These are phyloP conservation scores for Porites rus DNA, from an alignment of 92 coral and sea anemone genomes.

Conservation along the genomic window DNA sequence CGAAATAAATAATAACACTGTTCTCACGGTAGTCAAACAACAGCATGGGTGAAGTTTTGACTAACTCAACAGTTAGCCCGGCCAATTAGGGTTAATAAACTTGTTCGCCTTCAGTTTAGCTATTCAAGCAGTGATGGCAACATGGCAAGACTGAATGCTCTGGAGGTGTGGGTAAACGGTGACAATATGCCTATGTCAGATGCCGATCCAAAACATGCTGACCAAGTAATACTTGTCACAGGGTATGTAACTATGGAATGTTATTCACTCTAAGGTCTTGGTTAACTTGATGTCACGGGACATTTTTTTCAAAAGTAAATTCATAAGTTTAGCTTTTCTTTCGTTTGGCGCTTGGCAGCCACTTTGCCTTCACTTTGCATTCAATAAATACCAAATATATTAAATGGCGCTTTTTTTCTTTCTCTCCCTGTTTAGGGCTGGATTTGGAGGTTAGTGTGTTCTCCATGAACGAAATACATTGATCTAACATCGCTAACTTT, in stretches of 20 bases:
- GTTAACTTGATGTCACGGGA: too few relatives aligned
- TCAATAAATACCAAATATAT: too few relatives aligned
- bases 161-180: slow-evolving; percentile 3
- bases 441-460: slow-evolving; percentile 62
- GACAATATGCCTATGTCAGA: slow-evolving; percentile 66
- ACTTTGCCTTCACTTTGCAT: too few relatives aligned
- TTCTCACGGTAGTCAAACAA: too few relatives aligned
- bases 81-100: too few relatives aligned
- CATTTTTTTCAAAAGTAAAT: too few relatives aligned
- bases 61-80: too few relatives aligned
- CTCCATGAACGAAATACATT: background rate
- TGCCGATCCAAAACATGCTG: slow-evolving; percentile 78
- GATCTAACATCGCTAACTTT: too few relatives aligned
- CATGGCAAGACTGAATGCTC: slow-evolving; percentile 5
- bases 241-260: slow-evolving; percentile 51
- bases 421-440: slow-evolving; percentile 27
- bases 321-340: too few relatives aligned
- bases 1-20: too few relatives aligned
- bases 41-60: too few relatives aligned
- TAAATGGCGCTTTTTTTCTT: background rate
- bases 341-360: too few relatives aligned
- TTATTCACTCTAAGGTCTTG: background rate
- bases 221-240: slow-evolving; percentile 78
- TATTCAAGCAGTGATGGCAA: background rate
- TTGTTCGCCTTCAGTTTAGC: background rate